Conservation (phyloP, 2,797 vertebrate species). For the Sphaeramia orbicularis region DNA sequence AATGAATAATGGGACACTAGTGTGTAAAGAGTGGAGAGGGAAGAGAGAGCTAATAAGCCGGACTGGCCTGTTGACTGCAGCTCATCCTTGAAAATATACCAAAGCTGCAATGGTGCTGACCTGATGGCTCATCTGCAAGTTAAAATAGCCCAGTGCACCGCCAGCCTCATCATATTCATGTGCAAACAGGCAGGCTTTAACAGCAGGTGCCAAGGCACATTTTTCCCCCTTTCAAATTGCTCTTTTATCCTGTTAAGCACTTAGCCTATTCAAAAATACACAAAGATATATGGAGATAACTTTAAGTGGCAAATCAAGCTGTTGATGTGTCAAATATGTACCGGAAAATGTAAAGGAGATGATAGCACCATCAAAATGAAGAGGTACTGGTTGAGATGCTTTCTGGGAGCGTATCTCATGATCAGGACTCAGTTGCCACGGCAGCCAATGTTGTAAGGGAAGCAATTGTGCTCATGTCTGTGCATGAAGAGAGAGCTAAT, state of each 20-base stretch:
- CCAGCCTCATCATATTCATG: constrained; percentile 83
- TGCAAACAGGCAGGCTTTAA: constrained; percentile 77
- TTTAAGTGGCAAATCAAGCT: constrained; percentile 75
- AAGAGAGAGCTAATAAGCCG: constrained; percentile 73
- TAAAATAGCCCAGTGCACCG: constrained; percentile 76
- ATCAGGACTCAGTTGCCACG: constrained; percentile 80
- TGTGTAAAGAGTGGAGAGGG: constrained; percentile 60
- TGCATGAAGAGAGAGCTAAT: constrained; percentile 84
- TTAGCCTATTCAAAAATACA: constrained; percentile 80
- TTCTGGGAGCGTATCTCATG: constrained; percentile 66
- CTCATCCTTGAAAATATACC: constrained; percentile 79
- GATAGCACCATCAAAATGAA: constrained; percentile 52
- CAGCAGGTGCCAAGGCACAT: constrained; percentile 80
- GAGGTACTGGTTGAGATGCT: constrained; percentile 66
- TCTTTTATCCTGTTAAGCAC: constrained; percentile 84
- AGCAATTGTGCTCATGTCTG: constrained; percentile 83
- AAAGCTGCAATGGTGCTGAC: constrained; percentile 76
- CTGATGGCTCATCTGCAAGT: constrained; percentile 86
- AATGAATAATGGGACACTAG: constrained; percentile 72
- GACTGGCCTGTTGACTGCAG: constrained; percentile 79
- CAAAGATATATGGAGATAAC: constrained; percentile 78
- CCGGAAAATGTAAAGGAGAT: constrained; percentile 57
- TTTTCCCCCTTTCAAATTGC: constrained; percentile 71
- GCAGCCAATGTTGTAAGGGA: constrained; percentile 82
- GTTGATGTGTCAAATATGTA: constrained; percentile 65